Conservation (phyloP, 2,888 invertebrate genomes). For the Diaperis boleti region DNA sequence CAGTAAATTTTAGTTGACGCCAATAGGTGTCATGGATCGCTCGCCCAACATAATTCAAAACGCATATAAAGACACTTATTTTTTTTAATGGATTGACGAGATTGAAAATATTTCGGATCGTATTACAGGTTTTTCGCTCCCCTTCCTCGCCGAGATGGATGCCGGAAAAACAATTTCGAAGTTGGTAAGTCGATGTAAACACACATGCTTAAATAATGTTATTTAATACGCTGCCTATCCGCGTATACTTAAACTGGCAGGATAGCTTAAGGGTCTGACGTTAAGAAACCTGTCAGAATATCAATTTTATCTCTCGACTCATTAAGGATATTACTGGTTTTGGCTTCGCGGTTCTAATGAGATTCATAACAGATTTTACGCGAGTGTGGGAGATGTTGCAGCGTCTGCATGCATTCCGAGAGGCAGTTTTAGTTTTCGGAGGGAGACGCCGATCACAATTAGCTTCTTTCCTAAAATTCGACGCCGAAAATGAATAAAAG, state of each 20-base stretch:
- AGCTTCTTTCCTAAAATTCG: too few relatives aligned
- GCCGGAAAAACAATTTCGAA: conserved; percentile 9
- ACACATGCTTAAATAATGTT: conserved; percentile 28
- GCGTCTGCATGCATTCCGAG: conserved; percentile 1
- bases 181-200: conserved; percentile 20
- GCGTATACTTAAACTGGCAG: conserved; percentile 22
- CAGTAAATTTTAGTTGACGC: too few relatives aligned
- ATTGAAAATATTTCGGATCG: too few relatives aligned
- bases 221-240: conserved; percentile 24
- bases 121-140: too few relatives aligned
- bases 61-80: too few relatives aligned
- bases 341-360: conserved; percentile 29
- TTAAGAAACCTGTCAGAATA: conserved; percentile 35
- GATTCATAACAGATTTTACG: conserved; percentile 25
- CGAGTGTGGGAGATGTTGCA: conserved; percentile 17
- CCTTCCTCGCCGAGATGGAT: neutral
- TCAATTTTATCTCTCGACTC: conserved; percentile 34
- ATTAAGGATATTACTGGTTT: conserved; percentile 27
- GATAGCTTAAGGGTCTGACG: conserved; percentile 27
- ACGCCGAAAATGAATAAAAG: conserved; percentile 19
- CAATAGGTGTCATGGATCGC: too few relatives aligned
- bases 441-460: too few relatives aligned
- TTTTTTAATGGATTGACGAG: too few relatives aligned
- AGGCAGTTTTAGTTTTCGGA: conserved; percentile 5
- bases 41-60: too few relatives aligned